A percentile compares a stretch with the other conserved stretches of the same genome.
Conservation (phyloP, 2,113 vertebrate genomes). For the Grallaria varia region DNA sequence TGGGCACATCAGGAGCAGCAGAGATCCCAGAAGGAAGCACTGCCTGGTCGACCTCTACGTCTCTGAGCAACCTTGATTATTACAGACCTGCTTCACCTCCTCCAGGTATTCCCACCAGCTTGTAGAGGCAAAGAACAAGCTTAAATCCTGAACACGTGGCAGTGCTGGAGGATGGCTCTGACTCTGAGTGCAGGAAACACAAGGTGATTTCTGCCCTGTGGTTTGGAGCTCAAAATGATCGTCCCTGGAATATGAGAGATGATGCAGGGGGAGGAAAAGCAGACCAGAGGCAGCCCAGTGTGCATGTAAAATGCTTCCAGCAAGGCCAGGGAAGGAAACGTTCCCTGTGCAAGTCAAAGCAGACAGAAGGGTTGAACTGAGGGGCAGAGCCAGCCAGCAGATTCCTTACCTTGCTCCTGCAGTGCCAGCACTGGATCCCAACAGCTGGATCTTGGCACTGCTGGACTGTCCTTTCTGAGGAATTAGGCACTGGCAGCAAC, state of each 20-base stretch:
- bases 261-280: background rate
- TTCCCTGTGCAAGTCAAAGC: background rate
- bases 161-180: background rate
- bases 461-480: background rate
- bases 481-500: background rate
- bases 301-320: slow-evolving; percentile 34
- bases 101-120: background rate
- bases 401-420: background rate
- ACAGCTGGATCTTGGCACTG: background rate
- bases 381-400: background rate
- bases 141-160: background rate
- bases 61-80: background rate
- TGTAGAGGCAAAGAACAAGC: background rate
- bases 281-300: background rate
- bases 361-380: background rate
- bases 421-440: background rate
- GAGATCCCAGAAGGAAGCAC: background rate
- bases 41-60: background rate
- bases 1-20: background rate
- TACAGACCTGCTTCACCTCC: background rate
- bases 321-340: background rate
- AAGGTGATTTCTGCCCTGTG: background rate
- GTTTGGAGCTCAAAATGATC: slow-evolving; percentile 7
- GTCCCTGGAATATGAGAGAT: background rate
- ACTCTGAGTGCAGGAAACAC: background rate